These are phyloP conservation scores for Myodes glareolus DNA, from an alignment of 2,113 vertebrate genomes.

Conservation along the genomic window DNA sequence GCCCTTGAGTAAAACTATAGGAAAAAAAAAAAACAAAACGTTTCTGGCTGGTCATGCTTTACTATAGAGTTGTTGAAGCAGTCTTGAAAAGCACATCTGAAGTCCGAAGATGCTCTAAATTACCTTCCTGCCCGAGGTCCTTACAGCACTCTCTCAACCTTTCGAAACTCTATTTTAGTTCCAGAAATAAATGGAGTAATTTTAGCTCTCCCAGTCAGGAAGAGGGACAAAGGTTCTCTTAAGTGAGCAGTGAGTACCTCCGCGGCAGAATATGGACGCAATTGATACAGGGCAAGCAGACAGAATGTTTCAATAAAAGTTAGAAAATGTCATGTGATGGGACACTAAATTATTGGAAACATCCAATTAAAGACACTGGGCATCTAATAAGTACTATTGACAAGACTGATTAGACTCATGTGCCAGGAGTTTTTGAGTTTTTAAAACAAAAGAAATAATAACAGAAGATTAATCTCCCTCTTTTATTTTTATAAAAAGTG, in stretches of 20 bases:
- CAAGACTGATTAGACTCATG: background rate
- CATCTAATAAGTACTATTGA: background rate
- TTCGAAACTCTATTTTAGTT: constrained; percentile 23
- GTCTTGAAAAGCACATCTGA: background rate
- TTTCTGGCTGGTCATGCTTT: constrained; percentile 15
- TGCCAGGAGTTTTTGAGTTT: background rate
- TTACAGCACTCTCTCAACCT: background rate
- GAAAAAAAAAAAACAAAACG: constrained; percentile 1
- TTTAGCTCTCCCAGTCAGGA: background rate
- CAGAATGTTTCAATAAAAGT: background rate
- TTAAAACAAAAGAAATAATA: background rate
- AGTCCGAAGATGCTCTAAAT: constrained; percentile 43
- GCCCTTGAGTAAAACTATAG: background rate
- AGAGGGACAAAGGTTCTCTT: background rate
- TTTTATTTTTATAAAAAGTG: background rate
- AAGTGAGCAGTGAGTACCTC: background rate
- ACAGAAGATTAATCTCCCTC: background rate
- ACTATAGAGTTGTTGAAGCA: background rate
- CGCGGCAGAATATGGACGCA: background rate
- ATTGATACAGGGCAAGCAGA: background rate
- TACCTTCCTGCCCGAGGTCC: constrained; percentile 6
- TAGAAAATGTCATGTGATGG: background rate
- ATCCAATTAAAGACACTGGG: background rate
- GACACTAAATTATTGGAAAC: background rate
- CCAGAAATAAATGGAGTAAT: constrained; percentile 46